Evolutionary conservation across 2,113 vertebrate species (phyloP).

Genomic region (Anhinga rufa): DNA sequence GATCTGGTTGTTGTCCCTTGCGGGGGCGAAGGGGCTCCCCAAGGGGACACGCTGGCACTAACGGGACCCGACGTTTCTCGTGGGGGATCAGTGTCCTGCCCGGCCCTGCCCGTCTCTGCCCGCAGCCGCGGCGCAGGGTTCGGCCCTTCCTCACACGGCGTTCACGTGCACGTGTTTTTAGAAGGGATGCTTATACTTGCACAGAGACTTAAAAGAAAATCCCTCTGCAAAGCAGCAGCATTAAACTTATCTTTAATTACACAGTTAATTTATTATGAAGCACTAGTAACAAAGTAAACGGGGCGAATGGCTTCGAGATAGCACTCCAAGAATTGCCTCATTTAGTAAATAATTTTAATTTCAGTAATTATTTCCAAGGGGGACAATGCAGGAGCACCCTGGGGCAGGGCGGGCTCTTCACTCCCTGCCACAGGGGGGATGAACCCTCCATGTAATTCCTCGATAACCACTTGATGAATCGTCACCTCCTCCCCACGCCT

Average conservation of each 20-base stretch:
- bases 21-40: background rate
- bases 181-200: background rate
- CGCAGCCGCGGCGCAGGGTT: rapidly evolving
- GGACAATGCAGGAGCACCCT: background rate
- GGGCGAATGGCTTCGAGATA: conserved; percentile 23
- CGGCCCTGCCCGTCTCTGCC: background rate
- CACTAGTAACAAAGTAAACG: conserved; percentile 35
- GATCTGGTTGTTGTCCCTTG: background rate
- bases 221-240: conserved; percentile 34
- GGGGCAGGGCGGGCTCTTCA: background rate
- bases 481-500: rapidly evolving
- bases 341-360: conserved; percentile 71
- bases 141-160: rapidly evolving
- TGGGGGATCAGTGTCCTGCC: background rate
- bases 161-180: rapidly evolving
- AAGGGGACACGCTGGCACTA: rapidly evolving
- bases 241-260: conserved; percentile 65
- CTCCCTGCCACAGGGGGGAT: background rate
- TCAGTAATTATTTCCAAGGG: conserved; percentile 63
- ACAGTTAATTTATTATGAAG: conserved; percentile 56
- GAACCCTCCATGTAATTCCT: conserved; percentile 29
- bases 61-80: background rate
- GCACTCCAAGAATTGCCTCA: conserved; percentile 51
- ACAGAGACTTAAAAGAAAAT: background rate
- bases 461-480: background rate